phyloP scores from a whole-genome alignment of 2,888 invertebrate genomes.

The Xanthorhoe designata region DNA sequence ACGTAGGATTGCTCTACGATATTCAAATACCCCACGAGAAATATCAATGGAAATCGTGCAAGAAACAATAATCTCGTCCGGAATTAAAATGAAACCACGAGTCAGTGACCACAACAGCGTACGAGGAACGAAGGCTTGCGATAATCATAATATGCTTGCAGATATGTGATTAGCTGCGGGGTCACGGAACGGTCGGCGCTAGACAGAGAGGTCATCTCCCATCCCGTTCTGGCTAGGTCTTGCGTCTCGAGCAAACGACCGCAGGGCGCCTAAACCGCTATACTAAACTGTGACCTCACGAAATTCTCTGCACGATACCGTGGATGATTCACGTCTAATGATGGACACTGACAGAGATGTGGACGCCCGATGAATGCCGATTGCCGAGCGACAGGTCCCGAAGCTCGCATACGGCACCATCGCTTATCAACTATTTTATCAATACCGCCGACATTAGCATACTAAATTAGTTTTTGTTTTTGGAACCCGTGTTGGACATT shows the following conservation, averaged over 20 bases:
- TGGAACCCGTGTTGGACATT: conserved; percentile 48
- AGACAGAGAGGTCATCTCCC: conserved; percentile 69
- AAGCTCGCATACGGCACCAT: conserved; percentile 52
- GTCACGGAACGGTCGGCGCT: conserved; percentile 83
- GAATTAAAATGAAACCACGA: conserved; percentile 63
- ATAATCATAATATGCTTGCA: conserved; percentile 84
- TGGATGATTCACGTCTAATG: conserved; percentile 81
- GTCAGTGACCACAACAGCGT: conserved; percentile 81
- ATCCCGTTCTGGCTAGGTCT: conserved; percentile 55
- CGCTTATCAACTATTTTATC: conserved; percentile 67
- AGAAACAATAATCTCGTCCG: conserved; percentile 57
- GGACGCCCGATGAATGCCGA: conserved; percentile 75
- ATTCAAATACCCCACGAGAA: conserved; percentile 45
- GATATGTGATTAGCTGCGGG: conserved; percentile 84
- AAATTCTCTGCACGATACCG: conserved; percentile 81
- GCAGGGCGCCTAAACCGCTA: conserved; percentile 84
- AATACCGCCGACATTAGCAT: conserved; percentile 65
- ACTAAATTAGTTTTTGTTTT: conserved; percentile 63
- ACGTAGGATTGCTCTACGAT: conserved; percentile 39
- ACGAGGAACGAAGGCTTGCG: conserved; percentile 78
- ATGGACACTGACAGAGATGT: conserved; percentile 76
- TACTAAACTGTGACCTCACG: conserved; percentile 85
- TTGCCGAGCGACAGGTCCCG: conserved; percentile 64
- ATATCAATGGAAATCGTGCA: conserved; percentile 56
- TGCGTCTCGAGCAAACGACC: conserved; percentile 70